A percentile compares a stretch with the other conserved stretches of the same genome.
Evolutionary conservation across 1,140 invertebrate species (phyloP).

Genomic region (Eufriesea mexicana): DNA sequence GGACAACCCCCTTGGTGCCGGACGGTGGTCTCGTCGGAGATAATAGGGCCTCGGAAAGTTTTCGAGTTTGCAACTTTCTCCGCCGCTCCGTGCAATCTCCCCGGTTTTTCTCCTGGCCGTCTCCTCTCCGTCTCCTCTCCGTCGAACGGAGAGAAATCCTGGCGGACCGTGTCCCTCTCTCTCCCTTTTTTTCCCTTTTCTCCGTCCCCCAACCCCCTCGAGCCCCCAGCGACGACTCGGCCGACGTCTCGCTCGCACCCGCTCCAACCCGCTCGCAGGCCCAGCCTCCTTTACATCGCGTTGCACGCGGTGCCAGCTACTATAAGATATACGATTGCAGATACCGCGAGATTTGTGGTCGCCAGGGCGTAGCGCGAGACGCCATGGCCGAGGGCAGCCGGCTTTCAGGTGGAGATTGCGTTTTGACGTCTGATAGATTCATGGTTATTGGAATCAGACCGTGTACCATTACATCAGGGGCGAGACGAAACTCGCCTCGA

Average conservation of each 20-base stretch:
- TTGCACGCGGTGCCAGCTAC: constrained; percentile 50
- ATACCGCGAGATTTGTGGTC: constrained; percentile 78
- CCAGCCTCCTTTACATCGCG: constrained; percentile 66
- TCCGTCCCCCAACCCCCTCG: constrained; percentile 7
- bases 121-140: constrained; percentile 54
- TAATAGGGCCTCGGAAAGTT: constrained; percentile 76
- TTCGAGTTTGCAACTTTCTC: constrained; percentile 77
- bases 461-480: constrained; percentile 73
- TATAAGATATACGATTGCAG: constrained; percentile 73
- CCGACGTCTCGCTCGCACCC: constrained; percentile 22
- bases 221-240: not conserved
- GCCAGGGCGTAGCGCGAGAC: constrained; percentile 25
- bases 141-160: constrained; percentile 68
- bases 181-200: constrained; percentile 13
- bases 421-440: constrained; percentile 83
- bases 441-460: constrained; percentile 83
- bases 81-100: constrained; percentile 71
- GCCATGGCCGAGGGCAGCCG: constrained; percentile 52
- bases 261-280: not conserved
- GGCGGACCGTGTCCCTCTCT: constrained; percentile 52
- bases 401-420: constrained; percentile 80
- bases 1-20: constrained; percentile 74
- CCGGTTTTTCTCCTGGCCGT: constrained; percentile 58
- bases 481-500: constrained; percentile 37
- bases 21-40: constrained; percentile 76